Conservation (phyloP, 2,888 invertebrate genomes). For the Eupeodes luniger region DNA sequence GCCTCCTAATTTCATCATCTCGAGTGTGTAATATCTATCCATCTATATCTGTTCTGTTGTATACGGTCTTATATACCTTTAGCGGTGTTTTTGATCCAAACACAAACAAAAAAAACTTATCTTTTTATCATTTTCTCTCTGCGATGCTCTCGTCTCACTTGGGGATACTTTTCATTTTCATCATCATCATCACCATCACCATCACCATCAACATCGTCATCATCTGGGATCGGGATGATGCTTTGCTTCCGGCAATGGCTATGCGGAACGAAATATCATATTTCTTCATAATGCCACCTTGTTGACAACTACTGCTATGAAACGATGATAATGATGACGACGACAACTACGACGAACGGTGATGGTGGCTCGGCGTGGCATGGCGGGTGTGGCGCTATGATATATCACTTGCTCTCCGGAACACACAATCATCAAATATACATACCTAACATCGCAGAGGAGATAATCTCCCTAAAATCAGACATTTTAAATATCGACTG, state of each 20-base stretch:
- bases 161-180: slow-evolving; percentile 55
- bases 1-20: slow-evolving; percentile 70
- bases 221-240: slow-evolving; percentile 46
- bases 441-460: slow-evolving; percentile 82
- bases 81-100: not conserved
- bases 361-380: not conserved
- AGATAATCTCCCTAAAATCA: slow-evolving; percentile 85
- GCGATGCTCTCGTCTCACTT: slow-evolving; percentile 49
- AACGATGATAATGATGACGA: slow-evolving; percentile 25
- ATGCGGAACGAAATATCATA: slow-evolving; percentile 63
- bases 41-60: slow-evolving; percentile 22
- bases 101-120: not conserved
- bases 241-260: slow-evolving; percentile 50
- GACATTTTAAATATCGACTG: slow-evolving; percentile 86
- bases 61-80: not conserved
- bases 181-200: slow-evolving; percentile 40
- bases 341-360: slow-evolving; percentile 11
- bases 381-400: not conserved
- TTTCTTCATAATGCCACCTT: slow-evolving; percentile 59
- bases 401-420: slow-evolving; percentile 8
- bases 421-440: slow-evolving; percentile 5
- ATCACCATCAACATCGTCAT: slow-evolving; percentile 42
- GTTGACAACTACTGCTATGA: slow-evolving; percentile 60
- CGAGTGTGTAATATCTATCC: slow-evolving; percentile 59
- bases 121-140: slow-evolving; percentile 13